These are phyloP conservation scores for Habroteleia sp. DNA, from an alignment of 2,888 invertebrate species.

Conservation along the genomic window DNA sequence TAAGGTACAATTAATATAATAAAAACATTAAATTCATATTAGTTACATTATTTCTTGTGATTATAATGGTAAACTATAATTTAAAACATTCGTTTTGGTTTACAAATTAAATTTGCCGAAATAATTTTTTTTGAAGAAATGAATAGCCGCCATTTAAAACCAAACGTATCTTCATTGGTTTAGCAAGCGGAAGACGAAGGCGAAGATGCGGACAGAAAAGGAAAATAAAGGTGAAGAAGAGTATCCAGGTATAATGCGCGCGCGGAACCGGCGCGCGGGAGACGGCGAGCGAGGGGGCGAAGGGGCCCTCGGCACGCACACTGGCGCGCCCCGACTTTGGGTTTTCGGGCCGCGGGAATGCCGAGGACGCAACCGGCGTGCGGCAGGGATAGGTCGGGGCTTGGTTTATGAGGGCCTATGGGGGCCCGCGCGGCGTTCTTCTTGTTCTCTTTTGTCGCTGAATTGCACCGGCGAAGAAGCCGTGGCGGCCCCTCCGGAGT, in stretches of 20 bases:
- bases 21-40: too few species aligned
- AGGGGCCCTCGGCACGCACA: conserved; percentile 32
- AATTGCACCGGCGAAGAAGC: conserved; percentile 50
- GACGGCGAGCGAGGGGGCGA: neutral
- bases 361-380: conserved; percentile 65
- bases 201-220: conserved; percentile 26
- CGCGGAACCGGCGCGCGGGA: conserved; percentile 4
- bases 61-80: too few species aligned
- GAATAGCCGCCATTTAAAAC: conserved; percentile 15
- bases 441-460: conserved; percentile 63
- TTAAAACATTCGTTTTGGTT: too few species aligned
- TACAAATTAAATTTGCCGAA: too few species aligned
- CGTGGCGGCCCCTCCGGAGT: conserved; percentile 59
- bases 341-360: conserved; percentile 78
- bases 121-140: too few species aligned
- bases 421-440: conserved; percentile 55
- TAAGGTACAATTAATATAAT: too few species aligned
- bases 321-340: conserved; percentile 68
- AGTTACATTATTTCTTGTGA: too few species aligned
- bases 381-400: conserved; percentile 75
- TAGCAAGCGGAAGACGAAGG: conserved; percentile 33
- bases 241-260: conserved; percentile 29
- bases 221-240: conserved; percentile 46
- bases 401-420: conserved; percentile 63
- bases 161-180: conserved; percentile 25